Base-by-base conservation (phyloP, 2,797 vertebrate genomes). In the Sebastes oblongus region DNA sequence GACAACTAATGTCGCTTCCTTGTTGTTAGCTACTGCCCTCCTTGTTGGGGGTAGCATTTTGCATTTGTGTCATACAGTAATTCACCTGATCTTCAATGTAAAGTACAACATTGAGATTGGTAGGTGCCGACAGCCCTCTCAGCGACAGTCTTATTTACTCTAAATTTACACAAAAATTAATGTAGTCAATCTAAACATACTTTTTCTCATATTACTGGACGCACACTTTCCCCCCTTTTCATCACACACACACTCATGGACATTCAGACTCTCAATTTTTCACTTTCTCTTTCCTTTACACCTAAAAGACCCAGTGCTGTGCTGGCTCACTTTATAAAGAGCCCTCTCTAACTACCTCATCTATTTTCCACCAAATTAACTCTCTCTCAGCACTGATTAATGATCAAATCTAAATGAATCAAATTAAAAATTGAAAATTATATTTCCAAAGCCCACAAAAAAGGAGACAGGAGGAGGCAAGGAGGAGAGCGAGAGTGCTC, bases 341-440 rank as follows among this genome's bases (percentile, higher is more conserved):
- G 96, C 96, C 96, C 87, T 95, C 97, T 91, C 95, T 97, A 98
- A 98, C 97, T 97, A 98, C 97, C 97, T 98, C 97, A 98, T 98
- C 98, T 98, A 99, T 98, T 99, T 98, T 97, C 97, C 97, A 97
- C 97, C 98, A 98, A 99, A 99, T 99, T 98, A 99, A 99, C 97
- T 98, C 97, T 98, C 97, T 97, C 97, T 97, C 97, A 97, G 96
- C 96, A 94, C 97, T 98, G 98, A 99, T 99, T 98, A 99, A 99
- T 98, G 98, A 98, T 99, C 98, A 98, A 98, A 99, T 99, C 97
- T 98, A 99, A 99, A 99, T 98, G 98, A 98, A 98, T 98, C 97
- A 99, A 99, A 99, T 99, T 99, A 99, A 99, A 99, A 99, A 97
- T 97, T 98, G 97, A 98, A 99, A 99, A 99, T 99, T 98, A 99